Conservation (phyloP, 2,888 invertebrate species). For the Globia sparganii region DNA sequence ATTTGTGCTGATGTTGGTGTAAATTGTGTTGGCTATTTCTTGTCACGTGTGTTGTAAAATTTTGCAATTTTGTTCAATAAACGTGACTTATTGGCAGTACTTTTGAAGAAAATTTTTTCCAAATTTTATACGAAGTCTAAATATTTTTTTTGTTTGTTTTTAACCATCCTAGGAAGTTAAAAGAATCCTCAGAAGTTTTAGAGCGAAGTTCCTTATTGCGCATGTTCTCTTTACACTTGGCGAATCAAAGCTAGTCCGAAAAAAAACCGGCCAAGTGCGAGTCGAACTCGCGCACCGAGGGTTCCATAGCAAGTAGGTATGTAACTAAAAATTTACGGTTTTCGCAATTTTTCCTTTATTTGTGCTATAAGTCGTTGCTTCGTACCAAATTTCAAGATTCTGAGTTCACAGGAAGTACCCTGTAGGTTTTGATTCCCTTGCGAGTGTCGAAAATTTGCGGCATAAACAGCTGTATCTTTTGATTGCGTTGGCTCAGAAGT, state of each 20-base stretch:
- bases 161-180: neutral
- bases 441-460: too few relatives aligned
- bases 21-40: conserved; percentile 15
- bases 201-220: neutral
- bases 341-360: too few relatives aligned
- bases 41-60: conserved; percentile 40
- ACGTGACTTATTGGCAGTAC: neutral
- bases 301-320: too few relatives aligned
- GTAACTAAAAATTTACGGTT: too few relatives aligned
- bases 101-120: neutral
- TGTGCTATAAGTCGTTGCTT: too few relatives aligned
- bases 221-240: neutral
- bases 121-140: neutral
- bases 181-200: neutral
- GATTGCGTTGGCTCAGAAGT: too few relatives aligned
- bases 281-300: too few relatives aligned
- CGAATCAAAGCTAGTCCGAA: neutral
- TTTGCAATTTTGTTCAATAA: neutral
- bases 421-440: too few relatives aligned
- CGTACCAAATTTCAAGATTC: too few relatives aligned
- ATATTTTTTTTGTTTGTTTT: neutral
- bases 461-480: too few relatives aligned
- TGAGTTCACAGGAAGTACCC: too few relatives aligned
- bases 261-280: too few relatives aligned
- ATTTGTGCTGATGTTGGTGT: conserved; percentile 29